Base-by-base conservation (phyloP, 2,888 invertebrate species). In the Amaurobius ferox region DNA sequence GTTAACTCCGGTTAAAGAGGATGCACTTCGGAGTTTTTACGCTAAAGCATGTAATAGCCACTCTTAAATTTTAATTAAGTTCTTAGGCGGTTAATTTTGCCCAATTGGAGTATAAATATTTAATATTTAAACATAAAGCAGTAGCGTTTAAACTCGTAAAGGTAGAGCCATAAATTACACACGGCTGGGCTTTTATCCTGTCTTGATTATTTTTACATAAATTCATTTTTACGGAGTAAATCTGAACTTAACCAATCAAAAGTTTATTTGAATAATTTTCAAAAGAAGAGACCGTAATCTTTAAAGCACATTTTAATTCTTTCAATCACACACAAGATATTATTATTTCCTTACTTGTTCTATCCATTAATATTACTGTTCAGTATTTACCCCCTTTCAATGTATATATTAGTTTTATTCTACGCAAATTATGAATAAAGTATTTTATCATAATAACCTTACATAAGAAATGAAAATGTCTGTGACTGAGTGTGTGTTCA, bases 41-140 rank as follows among this genome's bases (percentile, higher is more conserved):
- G n/a, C 35, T 0, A 73, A 35, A 55, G 30, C 68, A 13, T 11
- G 61, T 80, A 74, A 74, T 68, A 80, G 30, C 19, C 68, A 61
- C 68, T 35, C 39, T 73, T 73, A 80, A 80, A 80, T 80, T 80
- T 80, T 74, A 80, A 80, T 80, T 80, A 80, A 80, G 68, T 80
- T 68, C 68, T 74, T 74, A 73, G 30, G 74, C 39, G 67, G 39
- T 40, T 80, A 80, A 80, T 80, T 74, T 72, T 48, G 32, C 39
- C 79, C 48, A 66, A 73, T 64, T 67, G 66, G 55, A 35, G 55
- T 79, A 55, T 73, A 48, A 79, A 79, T 79, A 67, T 73, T 79
- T 73, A 55, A 79, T 79, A 79, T 73, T 72, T 72, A 32, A 72
- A 73, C 29, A 28, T 55, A 23, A 28, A 26, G 35, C 7, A 61